These are phyloP conservation scores for Coenonympha arcania DNA, from an alignment of 2,888 invertebrate genomes.

Conservation along the genomic window DNA sequence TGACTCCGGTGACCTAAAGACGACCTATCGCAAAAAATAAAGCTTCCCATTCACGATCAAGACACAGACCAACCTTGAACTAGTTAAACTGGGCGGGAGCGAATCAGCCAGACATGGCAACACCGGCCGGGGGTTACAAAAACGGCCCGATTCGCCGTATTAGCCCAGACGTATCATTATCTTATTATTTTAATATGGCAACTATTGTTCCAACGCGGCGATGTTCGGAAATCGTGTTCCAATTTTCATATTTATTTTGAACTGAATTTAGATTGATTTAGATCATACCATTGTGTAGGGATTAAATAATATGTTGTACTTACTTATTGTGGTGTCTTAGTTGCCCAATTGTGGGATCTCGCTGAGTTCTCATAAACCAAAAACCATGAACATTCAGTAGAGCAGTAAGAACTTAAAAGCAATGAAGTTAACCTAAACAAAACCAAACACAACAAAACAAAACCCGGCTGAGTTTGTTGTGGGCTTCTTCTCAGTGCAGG, in stretches of 20 bases:
- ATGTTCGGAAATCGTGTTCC: conserved; percentile 21
- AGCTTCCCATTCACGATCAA: conserved; percentile 59
- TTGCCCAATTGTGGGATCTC: too few relatives aligned
- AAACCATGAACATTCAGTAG: too few relatives aligned
- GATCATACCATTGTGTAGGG: too few relatives aligned
- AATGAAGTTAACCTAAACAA: too few relatives aligned
- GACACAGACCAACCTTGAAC: conserved; percentile 61
- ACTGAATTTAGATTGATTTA: neutral
- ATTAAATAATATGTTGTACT: too few relatives aligned
- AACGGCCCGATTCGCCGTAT: conserved; percentile 50
- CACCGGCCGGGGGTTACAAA: conserved; percentile 47
- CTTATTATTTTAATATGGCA: conserved; percentile 58
- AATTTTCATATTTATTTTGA: neutral
- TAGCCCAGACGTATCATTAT: conserved; percentile 67
- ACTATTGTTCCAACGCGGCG: conserved; percentile 28
- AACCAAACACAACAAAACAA: too few relatives aligned
- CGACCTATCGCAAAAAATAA: conserved; percentile 65
- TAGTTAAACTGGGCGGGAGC: conserved; percentile 64
- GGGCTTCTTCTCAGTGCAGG: too few relatives aligned
- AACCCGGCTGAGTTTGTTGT: too few relatives aligned
- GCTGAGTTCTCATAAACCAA: too few relatives aligned
- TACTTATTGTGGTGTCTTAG: too few relatives aligned
- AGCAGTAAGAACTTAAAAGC: too few relatives aligned
- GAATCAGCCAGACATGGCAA: conserved; percentile 56
- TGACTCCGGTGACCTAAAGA: conserved; percentile 63